phyloP scores from a whole-genome alignment of 2,888 invertebrate species.

The Ochlodes sylvanus region DNA sequence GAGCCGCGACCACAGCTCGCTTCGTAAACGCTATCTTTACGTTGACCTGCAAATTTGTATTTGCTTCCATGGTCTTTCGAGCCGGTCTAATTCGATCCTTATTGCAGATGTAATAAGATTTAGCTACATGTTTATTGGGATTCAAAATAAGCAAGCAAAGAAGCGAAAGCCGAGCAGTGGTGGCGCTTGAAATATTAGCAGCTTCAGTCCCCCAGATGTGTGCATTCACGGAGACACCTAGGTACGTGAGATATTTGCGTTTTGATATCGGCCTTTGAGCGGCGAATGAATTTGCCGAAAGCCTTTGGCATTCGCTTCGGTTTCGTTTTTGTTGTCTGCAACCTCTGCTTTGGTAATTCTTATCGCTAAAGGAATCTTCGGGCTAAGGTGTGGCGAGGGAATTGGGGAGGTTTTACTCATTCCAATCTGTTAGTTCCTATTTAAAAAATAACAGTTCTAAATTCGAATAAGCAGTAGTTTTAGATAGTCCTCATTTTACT shows the following conservation, averaged over 20 bases:
- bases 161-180: slow-evolving; percentile 70
- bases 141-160: slow-evolving; percentile 55
- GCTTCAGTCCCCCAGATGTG: slow-evolving; percentile 69
- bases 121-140: background rate
- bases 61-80: slow-evolving; percentile 39
- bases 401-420: slow-evolving; percentile 18
- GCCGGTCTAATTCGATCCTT: slow-evolving; percentile 46
- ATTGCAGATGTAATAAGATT: slow-evolving; percentile 42
- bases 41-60: slow-evolving; percentile 53
- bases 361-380: slow-evolving; percentile 31
- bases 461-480: too few relatives aligned
- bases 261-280: slow-evolving; percentile 75
- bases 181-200: slow-evolving; percentile 81
- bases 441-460: background rate
- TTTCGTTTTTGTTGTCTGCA: slow-evolving; percentile 34
- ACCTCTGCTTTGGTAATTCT: slow-evolving; percentile 30
- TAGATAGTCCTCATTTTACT: too few relatives aligned
- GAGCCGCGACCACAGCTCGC: slow-evolving; percentile 71
- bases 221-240: slow-evolving; percentile 71
- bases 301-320: slow-evolving; percentile 41
- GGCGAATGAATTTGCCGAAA: slow-evolving; percentile 48
- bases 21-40: slow-evolving; percentile 78
- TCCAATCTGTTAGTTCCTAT: slow-evolving; percentile 6
- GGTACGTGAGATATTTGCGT: slow-evolving; percentile 72
- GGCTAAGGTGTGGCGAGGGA: slow-evolving; percentile 23